Evolutionary conservation across 2,888 invertebrate genomes (phyloP).

Genomic region (Cartodere bifasciata): DNA sequence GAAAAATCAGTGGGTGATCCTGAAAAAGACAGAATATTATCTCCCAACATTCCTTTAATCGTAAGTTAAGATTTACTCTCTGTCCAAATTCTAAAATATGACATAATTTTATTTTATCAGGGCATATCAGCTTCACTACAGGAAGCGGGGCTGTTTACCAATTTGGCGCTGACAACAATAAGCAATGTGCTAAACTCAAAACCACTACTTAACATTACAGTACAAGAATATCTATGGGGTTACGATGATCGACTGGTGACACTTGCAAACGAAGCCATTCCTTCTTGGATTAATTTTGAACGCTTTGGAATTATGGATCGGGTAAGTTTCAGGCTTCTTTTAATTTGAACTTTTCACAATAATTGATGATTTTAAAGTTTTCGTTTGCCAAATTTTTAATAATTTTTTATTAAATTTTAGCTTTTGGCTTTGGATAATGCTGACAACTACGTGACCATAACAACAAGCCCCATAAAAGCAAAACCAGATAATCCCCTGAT

Average conservation of each 20-base stretch:
- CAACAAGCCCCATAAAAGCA: constrained; percentile 27
- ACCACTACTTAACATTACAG: constrained; percentile 49
- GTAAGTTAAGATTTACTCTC: constrained; percentile 42
- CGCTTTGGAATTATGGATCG: constrained; percentile 71
- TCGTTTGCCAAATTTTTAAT: constrained; percentile 3
- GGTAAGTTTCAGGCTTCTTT: too few relatives aligned
- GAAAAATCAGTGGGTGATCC: constrained; percentile 56
- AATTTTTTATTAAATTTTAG: constrained; percentile 37
- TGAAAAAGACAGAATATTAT: constrained; percentile 42
- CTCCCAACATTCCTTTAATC: constrained; percentile 60
- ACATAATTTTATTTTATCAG: constrained; percentile 32
- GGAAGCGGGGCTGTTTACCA: constrained; percentile 42
- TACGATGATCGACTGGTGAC: constrained; percentile 63
- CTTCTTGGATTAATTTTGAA: constrained; percentile 67
- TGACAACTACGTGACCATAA: constrained; percentile 43
- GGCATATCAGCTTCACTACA: constrained; percentile 43
- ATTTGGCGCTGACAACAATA: constrained; percentile 47
- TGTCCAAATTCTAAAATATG: too few relatives aligned
- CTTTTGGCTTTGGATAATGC: constrained; percentile 48
- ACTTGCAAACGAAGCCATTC: constrained; percentile 55
- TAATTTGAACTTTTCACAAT: constrained; percentile 6
- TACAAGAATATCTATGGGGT: constrained; percentile 68
- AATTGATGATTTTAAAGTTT: constrained; percentile 1
- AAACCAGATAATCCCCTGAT: constrained; percentile 19
- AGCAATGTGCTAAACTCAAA: constrained; percentile 42